Evolutionary conservation across 2,113 vertebrate genomes (phyloP).

Genomic region (Xerus inauris): DNA sequence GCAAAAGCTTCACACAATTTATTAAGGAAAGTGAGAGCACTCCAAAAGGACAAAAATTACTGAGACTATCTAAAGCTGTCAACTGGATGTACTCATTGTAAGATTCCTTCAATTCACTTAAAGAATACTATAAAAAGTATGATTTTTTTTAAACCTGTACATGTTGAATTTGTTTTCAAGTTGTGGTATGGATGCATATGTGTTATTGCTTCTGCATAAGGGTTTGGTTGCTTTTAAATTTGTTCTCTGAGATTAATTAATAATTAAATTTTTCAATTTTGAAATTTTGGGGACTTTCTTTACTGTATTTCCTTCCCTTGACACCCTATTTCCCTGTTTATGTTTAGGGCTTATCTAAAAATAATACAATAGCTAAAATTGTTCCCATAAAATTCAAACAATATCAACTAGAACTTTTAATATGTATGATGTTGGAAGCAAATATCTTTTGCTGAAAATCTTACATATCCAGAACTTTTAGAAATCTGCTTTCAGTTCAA

Average conservation of each 20-base stretch:
- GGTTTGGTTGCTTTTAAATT: constrained; percentile 14
- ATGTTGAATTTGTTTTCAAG: neutral
- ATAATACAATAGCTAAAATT: neutral
- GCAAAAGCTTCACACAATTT: neutral
- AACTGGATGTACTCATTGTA: neutral
- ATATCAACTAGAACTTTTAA: neutral
- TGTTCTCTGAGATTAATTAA: neutral
- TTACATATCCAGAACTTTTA: neutral
- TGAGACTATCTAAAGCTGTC: neutral
- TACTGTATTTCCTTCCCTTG: neutral
- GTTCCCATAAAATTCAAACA: neutral
- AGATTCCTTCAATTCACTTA: neutral
- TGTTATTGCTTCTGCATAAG: neutral
- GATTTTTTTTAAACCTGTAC: neutral
- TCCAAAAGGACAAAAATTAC: neutral
- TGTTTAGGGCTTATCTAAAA: neutral
- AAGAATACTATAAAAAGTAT: neutral
- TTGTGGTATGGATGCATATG: neutral
- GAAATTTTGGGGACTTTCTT: neutral
- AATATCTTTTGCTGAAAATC: neutral
- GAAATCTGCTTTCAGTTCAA: neutral
- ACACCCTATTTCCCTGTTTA: neutral
- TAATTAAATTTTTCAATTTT: neutral
- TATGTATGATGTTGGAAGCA: neutral
- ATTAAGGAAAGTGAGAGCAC: neutral